phyloP scores from a whole-genome alignment of 2,888 invertebrate genomes.

The Catocala nupta region DNA sequence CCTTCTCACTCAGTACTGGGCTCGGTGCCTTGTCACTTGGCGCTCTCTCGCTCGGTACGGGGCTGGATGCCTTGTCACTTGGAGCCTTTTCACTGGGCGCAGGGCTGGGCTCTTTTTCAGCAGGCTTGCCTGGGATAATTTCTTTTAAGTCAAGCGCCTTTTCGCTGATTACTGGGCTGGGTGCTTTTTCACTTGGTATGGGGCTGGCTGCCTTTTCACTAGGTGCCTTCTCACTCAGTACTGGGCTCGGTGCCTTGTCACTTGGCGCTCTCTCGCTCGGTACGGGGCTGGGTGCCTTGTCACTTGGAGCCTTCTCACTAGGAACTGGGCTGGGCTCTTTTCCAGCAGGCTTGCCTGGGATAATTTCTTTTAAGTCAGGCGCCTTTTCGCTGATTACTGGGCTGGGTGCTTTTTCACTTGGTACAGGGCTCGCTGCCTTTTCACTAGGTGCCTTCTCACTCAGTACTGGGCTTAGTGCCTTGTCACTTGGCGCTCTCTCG shows the following conservation, averaged over 20 bases:
- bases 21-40: constrained; percentile 5
- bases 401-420: constrained; percentile 10
- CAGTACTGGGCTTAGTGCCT: not conserved
- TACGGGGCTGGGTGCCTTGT: constrained; percentile 3
- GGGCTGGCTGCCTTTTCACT: constrained; percentile 24
- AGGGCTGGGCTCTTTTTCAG: constrained; percentile 5
- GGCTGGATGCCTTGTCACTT: constrained; percentile 6
- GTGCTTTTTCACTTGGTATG: constrained; percentile 16
- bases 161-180: constrained; percentile 17
- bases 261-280: not conserved
- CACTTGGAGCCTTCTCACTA: not conserved
- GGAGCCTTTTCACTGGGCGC: too few relatives aligned
- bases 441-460: not conserved
- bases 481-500: not conserved
- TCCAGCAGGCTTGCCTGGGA: constrained; percentile 8
- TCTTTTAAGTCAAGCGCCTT: not conserved
- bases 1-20: not conserved
- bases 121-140: too few relatives aligned
- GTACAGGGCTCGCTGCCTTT: not conserved
- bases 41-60: not conserved
- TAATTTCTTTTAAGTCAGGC: constrained; percentile 10
- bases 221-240: constrained; percentile 6
- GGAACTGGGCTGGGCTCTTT: not conserved
- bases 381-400: constrained; percentile 12
- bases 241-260: constrained; percentile 2